Percentiles rank a stretch among this genome's conserved stretches.
Conservation (phyloP, 2,113 vertebrate species). For the Chamaetylas fuelleborni region DNA sequence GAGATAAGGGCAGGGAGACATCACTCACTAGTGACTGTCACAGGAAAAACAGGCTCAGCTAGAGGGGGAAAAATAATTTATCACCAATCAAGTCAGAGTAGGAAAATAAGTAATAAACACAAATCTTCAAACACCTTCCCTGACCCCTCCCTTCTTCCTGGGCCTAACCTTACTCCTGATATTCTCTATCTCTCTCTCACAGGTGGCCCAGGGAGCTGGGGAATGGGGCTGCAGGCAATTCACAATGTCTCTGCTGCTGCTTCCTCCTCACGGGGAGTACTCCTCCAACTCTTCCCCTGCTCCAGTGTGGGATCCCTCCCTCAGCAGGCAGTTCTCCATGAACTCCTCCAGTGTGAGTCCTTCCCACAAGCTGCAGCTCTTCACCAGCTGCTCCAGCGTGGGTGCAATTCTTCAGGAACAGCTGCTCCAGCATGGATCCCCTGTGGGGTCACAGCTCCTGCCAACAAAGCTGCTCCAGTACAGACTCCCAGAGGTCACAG, state of each 20-base stretch:
- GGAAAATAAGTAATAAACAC: neutral
- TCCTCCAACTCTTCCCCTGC: neutral
- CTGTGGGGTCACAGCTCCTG: neutral
- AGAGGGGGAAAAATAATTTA: neutral
- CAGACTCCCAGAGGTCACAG: neutral
- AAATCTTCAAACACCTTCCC: neutral
- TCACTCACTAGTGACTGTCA: neutral
- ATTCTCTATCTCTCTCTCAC: neutral
- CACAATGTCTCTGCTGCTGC: neutral
- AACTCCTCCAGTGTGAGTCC: neutral
- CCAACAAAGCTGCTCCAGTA: neutral
- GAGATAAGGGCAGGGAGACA: neutral
- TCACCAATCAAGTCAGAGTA: neutral
- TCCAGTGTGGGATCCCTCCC: neutral
- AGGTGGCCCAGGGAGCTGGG: neutral
- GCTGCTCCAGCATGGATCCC: accelerated
- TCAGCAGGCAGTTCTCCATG: neutral
- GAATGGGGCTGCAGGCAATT: neutral
- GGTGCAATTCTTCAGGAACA: neutral
- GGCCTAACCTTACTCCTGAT: neutral
- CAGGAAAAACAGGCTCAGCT: neutral
- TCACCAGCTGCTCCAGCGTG: neutral
- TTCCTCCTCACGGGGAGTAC: neutral
- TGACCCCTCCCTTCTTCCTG: neutral
- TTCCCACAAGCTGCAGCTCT: neutral